Evolutionary conservation across 2,888 invertebrate genomes (phyloP).

Genomic region (Drosophila imparisetae): DNA sequence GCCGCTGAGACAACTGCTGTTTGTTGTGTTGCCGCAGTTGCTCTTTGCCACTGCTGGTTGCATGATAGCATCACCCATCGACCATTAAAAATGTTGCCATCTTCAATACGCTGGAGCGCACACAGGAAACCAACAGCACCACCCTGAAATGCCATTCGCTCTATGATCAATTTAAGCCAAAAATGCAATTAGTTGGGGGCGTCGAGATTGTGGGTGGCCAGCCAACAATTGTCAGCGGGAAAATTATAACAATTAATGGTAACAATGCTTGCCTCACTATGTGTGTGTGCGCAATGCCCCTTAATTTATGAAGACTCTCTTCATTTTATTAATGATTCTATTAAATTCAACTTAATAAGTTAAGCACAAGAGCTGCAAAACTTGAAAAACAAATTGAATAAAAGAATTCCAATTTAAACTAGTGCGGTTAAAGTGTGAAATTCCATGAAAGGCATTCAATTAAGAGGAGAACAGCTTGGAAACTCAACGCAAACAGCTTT

Average conservation of each 20-base stretch:
- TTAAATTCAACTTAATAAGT: background rate
- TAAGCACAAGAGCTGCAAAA: background rate
- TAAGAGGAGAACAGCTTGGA: background rate
- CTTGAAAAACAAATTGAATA: background rate
- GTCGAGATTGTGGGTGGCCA: slow-evolving; percentile 54
- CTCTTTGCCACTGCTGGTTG: slow-evolving; percentile 21
- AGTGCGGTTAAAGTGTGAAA: background rate
- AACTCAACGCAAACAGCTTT: background rate
- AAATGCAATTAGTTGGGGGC: slow-evolving; percentile 60
- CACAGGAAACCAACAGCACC: slow-evolving; percentile 25
- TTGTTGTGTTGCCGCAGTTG: slow-evolving; percentile 26
- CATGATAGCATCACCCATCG: slow-evolving; percentile 47
- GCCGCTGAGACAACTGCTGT: slow-evolving; percentile 8
- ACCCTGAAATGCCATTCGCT: slow-evolving; percentile 59
- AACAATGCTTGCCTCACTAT: background rate
- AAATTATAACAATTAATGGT: slow-evolving; percentile 10
- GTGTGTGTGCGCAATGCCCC: background rate
- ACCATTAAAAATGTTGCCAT: slow-evolving; percentile 60
- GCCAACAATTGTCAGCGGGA: slow-evolving; percentile 10
- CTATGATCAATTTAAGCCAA: slow-evolving; percentile 67
- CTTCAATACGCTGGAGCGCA: slow-evolving; percentile 6
- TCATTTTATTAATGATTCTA: background rate
- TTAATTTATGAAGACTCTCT: background rate
- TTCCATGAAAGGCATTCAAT: background rate
- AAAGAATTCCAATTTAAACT: background rate